A percentile compares a stretch with the other conserved stretches of the same genome.
phyloP scores from a whole-genome alignment of 2,113 vertebrate genomes.

The Ahaetulla prasina region DNA sequence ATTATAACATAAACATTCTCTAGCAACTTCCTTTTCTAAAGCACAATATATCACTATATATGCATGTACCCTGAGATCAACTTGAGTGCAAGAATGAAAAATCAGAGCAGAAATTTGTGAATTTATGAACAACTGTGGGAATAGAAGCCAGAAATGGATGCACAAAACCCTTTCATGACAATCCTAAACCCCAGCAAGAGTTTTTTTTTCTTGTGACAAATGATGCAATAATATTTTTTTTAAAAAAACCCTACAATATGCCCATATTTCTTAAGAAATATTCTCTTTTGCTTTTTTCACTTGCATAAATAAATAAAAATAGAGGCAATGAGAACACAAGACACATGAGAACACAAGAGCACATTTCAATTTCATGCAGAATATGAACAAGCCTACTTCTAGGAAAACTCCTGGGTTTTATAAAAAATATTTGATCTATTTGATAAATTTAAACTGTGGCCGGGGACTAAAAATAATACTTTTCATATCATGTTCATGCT shows the following conservation, averaged over 20 bases:
- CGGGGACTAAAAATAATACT: not conserved
- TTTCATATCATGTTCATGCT: no score
- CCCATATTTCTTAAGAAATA: not conserved
- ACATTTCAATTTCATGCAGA: not conserved
- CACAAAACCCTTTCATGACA: not conserved
- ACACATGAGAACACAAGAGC: not conserved
- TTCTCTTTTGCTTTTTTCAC: not conserved
- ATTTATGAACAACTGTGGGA: constrained; percentile 1
- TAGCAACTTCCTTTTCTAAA: not conserved
- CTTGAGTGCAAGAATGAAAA: not conserved
- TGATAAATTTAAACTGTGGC: not conserved
- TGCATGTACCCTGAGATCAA: not conserved
- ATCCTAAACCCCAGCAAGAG: not conserved
- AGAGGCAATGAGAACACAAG: not conserved
- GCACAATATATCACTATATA: not conserved
- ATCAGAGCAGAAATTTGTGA: not conserved
- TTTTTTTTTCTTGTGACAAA: constrained; percentile 12
- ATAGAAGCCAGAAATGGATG: not conserved
- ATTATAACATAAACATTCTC: not conserved
- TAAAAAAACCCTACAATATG: not conserved
- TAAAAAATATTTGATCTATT: not conserved
- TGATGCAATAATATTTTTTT: not conserved
- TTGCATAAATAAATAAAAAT: not conserved
- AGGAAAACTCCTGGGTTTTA: not conserved
- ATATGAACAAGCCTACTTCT: not conserved